A percentile compares a stretch with the other conserved stretches of the same genome.
Evolutionary conservation across 2,888 invertebrate species (phyloP).

Genomic region (Perithous albicinctus): DNA sequence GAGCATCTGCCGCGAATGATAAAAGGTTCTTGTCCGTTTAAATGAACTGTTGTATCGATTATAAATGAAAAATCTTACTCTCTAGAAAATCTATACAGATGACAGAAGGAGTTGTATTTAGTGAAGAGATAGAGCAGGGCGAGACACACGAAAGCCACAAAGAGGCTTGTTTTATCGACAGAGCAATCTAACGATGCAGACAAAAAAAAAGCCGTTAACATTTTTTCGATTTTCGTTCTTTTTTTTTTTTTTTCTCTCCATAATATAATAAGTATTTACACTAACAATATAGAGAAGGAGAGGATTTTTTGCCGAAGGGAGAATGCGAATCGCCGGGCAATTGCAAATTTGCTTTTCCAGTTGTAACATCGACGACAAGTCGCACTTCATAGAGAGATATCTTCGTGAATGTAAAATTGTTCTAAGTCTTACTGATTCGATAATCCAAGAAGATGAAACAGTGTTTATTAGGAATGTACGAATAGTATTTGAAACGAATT

Average conservation of each 20-base stretch:
- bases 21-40: conserved; percentile 23
- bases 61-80: conserved; percentile 49
- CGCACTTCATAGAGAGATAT: conserved; percentile 33
- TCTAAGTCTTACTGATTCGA: conserved; percentile 31
- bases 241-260: conserved; percentile 34
- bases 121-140: conserved; percentile 51
- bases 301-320: conserved; percentile 24
- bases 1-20: conserved; percentile 38
- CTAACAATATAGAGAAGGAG: conserved; percentile 47
- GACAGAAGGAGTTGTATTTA: conserved; percentile 46
- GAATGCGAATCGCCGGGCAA: conserved; percentile 39
- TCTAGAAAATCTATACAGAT: conserved; percentile 50
- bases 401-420: conserved; percentile 34
- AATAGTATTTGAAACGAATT: no score
- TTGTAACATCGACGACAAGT: conserved; percentile 44
- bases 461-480: no score
- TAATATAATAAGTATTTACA: conserved; percentile 48
- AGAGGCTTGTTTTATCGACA: conserved; percentile 48
- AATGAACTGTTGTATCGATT: conserved; percentile 45
- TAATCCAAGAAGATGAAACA: conserved; percentile 17
- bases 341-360: conserved; percentile 45
- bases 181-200: conserved; percentile 52
- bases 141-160: conserved; percentile 32
- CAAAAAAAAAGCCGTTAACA: conserved; percentile 40
- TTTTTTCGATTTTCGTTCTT: conserved; percentile 45